Percentiles rank a stretch among this genome's conserved stretches.
phyloP scores from a whole-genome alignment of 1,140 invertebrate species.

The Pteromalus puparum region DNA sequence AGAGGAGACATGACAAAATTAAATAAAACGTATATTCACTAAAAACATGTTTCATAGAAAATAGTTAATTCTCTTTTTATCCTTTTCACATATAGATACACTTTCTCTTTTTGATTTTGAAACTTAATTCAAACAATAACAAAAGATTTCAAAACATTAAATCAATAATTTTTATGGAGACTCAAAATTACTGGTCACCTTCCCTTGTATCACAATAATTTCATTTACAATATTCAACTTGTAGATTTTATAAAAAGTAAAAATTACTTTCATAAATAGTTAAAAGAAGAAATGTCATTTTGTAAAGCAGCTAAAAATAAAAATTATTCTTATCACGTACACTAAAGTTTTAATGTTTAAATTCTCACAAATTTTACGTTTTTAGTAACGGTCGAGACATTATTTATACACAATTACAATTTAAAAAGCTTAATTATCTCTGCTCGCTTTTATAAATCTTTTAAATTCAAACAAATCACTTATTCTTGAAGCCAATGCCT shows the following conservation, averaged over 20 bases:
- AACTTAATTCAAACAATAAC: conserved; percentile 44
- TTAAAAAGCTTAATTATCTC: conserved; percentile 33
- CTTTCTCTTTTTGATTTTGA: conserved; percentile 48
- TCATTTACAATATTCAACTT: conserved; percentile 23
- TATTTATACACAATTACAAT: conserved; percentile 27
- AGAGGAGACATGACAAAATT: conserved; percentile 13
- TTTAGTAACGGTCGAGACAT: not conserved
- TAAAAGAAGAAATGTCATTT: conserved; percentile 38
- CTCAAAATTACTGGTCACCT: conserved; percentile 14
- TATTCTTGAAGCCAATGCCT: conserved; percentile 23
- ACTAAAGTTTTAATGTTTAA: conserved; percentile 16
- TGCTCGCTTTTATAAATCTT: conserved; percentile 6
- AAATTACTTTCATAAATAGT: conserved; percentile 31
- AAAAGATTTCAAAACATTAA: conserved; percentile 45
- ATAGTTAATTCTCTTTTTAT: conserved; percentile 36
- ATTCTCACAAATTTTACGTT: conserved; percentile 1
- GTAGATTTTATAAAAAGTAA: conserved; percentile 36
- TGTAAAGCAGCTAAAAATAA: conserved; percentile 22
- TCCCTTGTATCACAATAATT: conserved; percentile 51
- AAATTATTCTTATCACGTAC: conserved; percentile 26
- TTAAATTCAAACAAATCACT: conserved; percentile 19
- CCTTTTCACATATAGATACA: conserved; percentile 38
- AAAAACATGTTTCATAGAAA: conserved; percentile 42
- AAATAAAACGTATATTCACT: conserved; percentile 25
- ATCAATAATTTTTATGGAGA: conserved; percentile 33